A percentile compares a stretch with the other conserved stretches of the same genome.
Evolutionary conservation across 2,113 vertebrate species (phyloP).

Genomic region (Cyprinodon brontotheroides): DNA sequence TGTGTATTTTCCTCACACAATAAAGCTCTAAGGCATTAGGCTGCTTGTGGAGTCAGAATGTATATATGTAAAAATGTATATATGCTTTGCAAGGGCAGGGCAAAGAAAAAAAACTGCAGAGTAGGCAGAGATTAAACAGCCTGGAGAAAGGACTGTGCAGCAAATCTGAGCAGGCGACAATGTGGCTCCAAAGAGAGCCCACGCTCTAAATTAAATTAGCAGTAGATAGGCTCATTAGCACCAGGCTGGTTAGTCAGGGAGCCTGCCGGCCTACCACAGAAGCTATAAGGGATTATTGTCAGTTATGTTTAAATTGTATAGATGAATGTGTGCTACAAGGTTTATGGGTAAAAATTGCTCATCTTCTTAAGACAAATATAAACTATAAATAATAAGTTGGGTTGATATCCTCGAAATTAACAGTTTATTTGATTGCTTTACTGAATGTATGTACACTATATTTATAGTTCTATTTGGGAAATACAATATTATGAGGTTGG

Average conservation of each 20-base stretch:
- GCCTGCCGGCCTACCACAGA: slow-evolving; percentile 22
- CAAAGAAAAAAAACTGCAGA: neutral
- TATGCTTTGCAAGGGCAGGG: neutral
- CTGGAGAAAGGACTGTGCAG: slow-evolving; percentile 38
- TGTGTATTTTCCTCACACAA: slow-evolving; percentile 8
- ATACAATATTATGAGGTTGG: neutral
- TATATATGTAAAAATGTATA: neutral
- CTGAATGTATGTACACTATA: neutral
- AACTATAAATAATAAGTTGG: neutral
- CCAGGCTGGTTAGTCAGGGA: slow-evolving; percentile 48
- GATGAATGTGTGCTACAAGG: neutral
- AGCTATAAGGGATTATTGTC: slow-evolving; percentile 30
- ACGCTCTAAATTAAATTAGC: slow-evolving; percentile 61
- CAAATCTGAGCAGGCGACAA: slow-evolving; percentile 22
- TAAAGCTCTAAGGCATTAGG: slow-evolving; percentile 3
- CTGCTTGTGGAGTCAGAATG: neutral
- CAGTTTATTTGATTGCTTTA: neutral
- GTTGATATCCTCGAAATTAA: neutral
- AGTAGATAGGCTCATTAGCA: slow-evolving; percentile 64
- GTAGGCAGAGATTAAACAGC: slow-evolving; percentile 39
- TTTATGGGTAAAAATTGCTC: neutral
- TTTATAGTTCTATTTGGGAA: neutral
- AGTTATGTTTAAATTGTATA: slow-evolving; percentile 8
- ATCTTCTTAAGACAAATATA: neutral
- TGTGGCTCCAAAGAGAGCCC: slow-evolving; percentile 32